phyloP scores from a whole-genome alignment of 2,888 invertebrate genomes.

The Pachydiplax longipennis region DNA sequence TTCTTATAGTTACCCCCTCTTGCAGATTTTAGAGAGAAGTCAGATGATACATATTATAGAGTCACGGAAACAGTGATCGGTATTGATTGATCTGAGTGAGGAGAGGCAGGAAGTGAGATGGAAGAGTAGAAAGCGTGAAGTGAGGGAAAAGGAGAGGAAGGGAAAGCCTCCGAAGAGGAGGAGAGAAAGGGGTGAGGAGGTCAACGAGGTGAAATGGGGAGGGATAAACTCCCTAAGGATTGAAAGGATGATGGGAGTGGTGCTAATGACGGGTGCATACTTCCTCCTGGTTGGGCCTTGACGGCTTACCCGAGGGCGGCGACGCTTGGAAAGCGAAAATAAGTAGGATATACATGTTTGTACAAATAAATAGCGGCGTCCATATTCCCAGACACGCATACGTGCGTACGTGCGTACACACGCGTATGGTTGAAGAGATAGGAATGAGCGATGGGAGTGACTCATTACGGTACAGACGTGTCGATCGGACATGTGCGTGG shows the following conservation, averaged over 20 bases:
- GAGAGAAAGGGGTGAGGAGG: neutral
- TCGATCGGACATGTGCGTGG: too few species aligned
- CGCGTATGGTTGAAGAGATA: neutral
- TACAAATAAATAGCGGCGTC: neutral
- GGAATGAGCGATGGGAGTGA: too few species aligned
- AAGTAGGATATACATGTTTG: neutral
- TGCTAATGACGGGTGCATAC: constrained; percentile 26
- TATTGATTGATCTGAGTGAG: too few species aligned
- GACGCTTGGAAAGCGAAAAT: neutral
- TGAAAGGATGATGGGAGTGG: neutral
- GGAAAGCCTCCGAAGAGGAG: neutral
- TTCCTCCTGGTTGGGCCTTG: neutral
- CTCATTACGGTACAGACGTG: too few species aligned
- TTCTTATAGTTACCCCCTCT: neutral
- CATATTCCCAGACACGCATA: neutral
- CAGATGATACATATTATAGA: neutral
- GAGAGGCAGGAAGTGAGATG: neutral
- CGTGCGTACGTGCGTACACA: neutral
- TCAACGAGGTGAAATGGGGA: neutral
- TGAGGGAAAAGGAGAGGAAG: neutral
- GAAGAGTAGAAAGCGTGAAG: neutral
- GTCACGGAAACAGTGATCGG: neutral
- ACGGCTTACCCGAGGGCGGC: neutral
- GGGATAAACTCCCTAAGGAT: neutral
- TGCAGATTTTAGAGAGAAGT: neutral